phyloP scores from a whole-genome alignment of 1,140 invertebrate species.

The Mycetomoellerius zeteki region DNA sequence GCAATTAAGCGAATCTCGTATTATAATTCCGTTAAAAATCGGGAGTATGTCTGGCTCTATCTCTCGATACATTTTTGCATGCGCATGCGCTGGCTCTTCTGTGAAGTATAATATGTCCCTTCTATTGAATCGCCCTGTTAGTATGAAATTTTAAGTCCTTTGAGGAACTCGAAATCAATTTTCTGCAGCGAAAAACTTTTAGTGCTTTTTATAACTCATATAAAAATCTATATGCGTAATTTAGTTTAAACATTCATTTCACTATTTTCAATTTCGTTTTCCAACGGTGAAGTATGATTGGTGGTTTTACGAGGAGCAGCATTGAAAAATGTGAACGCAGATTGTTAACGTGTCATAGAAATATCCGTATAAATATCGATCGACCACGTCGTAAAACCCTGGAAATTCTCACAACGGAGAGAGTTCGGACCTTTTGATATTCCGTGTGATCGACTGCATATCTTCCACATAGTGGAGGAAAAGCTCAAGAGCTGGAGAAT shows the following conservation, averaged over 20 bases:
- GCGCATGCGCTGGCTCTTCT: background rate
- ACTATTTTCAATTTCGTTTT: background rate
- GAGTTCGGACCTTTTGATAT: conserved; percentile 39
- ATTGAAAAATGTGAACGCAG: background rate
- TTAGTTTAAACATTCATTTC: background rate
- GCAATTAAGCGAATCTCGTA: background rate
- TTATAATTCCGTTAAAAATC: conserved; percentile 34
- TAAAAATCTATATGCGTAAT: background rate
- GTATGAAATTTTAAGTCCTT: background rate
- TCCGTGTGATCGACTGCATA: conserved; percentile 49
- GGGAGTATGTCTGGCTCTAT: background rate
- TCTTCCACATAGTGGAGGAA: background rate
- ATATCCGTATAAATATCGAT: conserved; percentile 42
- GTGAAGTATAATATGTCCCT: background rate
- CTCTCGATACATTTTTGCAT: conserved; percentile 3
- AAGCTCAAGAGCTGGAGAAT: background rate
- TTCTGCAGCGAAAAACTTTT: background rate
- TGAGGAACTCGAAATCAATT: background rate
- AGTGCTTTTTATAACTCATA: background rate
- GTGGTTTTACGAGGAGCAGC: conserved; percentile 15
- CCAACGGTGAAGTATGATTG: background rate
- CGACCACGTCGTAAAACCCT: conserved; percentile 9
- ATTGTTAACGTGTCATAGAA: conserved; percentile 38
- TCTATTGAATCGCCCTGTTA: background rate
- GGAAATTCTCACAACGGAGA: conserved; percentile 27